Evolutionary conservation across 2,888 invertebrate species (phyloP), one percentile per base, ranked within the genome.

Genomic region (Drosophila dives): DNA sequence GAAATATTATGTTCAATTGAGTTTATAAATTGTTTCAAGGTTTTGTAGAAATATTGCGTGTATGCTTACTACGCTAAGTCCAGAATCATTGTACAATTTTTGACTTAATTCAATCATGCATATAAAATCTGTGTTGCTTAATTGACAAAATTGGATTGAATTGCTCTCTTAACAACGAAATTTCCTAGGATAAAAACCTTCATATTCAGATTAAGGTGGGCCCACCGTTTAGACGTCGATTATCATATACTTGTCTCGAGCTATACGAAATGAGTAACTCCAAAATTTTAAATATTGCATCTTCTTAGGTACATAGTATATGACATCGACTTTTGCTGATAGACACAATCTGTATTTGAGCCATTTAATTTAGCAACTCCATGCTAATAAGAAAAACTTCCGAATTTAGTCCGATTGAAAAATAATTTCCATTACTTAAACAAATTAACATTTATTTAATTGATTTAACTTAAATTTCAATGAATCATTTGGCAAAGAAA

Each of bases 321-420:
- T 45, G 54, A 59, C 51, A 70, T 23, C 32, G 51, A 64, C 23
- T 2, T 61, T 64, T 68, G 45, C 33, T 64, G 60, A 38, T 64
- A 60, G 59, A 71, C 71, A 49, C 75, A 65, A 63, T 64, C 67
- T 56, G 36, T 45, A 26, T 34, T 61, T 61, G 49, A 78, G 54
- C 42, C 56, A 60, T 70, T 64, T 40, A 71, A 70, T 67, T 83
- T 86, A 86, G 75, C 87, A 78, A 55, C 50, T 62, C 36, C 23
- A 55, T 48, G 80, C 73, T 84, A 84, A 84, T 72, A 68, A 64
- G 67, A 74, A 86, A 86, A 84, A 61, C 75, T 84, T 82, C 85
- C 80, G 33, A 67, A 42, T 50, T 59, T 59, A 72, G 59, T 65
- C 58, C 26, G 7, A 63, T 40, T 40, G 48, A 23, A 56, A 51